Evolutionary conservation across 1,140 invertebrate genomes (phyloP), one percentile per base, ranked within the genome.

Genomic region (Aporrectodea caliginosa): DNA sequence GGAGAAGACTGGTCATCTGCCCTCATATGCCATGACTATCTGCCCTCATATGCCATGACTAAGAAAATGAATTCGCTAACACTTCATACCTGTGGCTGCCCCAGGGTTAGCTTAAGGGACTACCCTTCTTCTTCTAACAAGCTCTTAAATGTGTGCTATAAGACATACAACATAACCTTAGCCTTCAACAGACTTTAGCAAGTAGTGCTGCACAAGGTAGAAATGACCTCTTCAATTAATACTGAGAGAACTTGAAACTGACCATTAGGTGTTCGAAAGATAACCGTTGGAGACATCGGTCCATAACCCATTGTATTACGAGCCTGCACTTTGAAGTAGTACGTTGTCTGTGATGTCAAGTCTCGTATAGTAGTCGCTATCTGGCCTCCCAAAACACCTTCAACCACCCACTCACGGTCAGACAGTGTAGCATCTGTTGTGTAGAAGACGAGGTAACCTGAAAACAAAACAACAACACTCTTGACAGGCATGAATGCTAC

Each of bases 321-420:
- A 0, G 97, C 96, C 88, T 98, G 94, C 75, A 99, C 93, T 86
- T 98, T 98, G 87, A 98, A 98, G 87, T 93, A 95, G 89, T 99
- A 99, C 0, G 91, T 93, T 0, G 95, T 96, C 81, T 93, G 92
- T 0, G 94, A 6, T 22, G 93, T 92, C 1, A 99, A 90, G 33
- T 92, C 91, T 81, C 91, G 92, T 16, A 98, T 91, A 16, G 92
- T 90, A 29, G 92, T 92, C 33, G 94, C 93, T 74, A 94, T 91
- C 81, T 93, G 92, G 81, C 98, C 95, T 0, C 95, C 97, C 31
- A 93, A 89, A 2, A 97, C 93, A 0, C 90, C 91, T 86, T 97
- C 92, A 0, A 94, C 92, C 0, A 92, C 90, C 96, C 97, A 98
- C 81, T 97, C 93, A 12, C 92, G 89, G 84, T 94, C 94, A 77